Evolutionary conservation across 2,797 vertebrate genomes (phyloP).

Genomic region (Natrix natrix): DNA sequence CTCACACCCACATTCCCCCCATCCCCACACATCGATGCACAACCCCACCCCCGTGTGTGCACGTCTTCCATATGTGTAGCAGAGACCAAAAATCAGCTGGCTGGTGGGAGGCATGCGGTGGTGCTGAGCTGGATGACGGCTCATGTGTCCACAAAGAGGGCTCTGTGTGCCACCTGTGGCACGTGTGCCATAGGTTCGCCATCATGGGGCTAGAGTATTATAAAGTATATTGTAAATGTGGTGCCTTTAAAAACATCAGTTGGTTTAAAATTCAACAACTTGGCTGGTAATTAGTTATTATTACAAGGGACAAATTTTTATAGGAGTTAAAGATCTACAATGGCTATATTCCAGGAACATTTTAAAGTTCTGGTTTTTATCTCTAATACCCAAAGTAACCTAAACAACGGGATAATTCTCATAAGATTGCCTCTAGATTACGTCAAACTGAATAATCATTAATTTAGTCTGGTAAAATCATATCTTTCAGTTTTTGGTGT

Average conservation of each 20-base stretch:
- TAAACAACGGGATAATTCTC: not conserved
- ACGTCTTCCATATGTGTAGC: too few species aligned
- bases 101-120: too few species aligned
- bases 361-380: not conserved
- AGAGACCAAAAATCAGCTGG: too few species aligned
- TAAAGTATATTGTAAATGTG: not conserved
- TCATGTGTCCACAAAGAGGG: too few species aligned
- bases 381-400: not conserved
- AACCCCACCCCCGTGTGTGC: too few species aligned
- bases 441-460: not conserved
- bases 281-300: not conserved
- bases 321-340: not conserved
- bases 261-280: not conserved
- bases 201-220: too few species aligned
- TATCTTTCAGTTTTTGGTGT: not conserved
- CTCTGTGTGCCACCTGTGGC: too few species aligned
- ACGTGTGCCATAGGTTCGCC: too few species aligned
- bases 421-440: not conserved
- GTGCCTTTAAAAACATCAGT: not conserved
- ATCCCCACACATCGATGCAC: too few species aligned
- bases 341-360: not conserved
- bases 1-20: too few species aligned
- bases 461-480: not conserved
- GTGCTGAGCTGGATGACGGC: too few species aligned
- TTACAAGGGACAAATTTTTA: not conserved